Evolutionary conservation across 2,888 invertebrate species (phyloP).

Genomic region (Caenorhabditis sp.): DNA sequence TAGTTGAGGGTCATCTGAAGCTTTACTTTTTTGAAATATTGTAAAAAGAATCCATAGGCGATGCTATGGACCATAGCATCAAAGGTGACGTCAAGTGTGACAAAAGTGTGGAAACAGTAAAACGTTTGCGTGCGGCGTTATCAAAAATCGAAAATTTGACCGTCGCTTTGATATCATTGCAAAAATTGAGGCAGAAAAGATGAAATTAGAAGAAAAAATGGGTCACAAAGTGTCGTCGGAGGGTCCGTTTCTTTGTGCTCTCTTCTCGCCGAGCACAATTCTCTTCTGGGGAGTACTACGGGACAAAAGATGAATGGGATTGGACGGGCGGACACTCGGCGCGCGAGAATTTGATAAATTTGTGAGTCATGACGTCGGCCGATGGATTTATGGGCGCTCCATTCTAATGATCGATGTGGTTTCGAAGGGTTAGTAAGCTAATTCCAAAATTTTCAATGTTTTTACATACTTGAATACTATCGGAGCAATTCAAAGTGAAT

Average conservation of each 20-base stretch:
- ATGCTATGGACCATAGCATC: no score
- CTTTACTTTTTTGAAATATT: not conserved
- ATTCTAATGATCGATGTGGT: not conserved
- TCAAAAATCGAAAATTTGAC: no score
- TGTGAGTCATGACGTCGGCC: not conserved
- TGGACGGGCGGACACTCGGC: not conserved
- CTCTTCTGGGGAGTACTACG: not conserved
- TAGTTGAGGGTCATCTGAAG: slow-evolving; percentile 73
- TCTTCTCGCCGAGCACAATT: not conserved
- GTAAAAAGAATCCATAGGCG: not conserved
- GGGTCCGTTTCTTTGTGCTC: not conserved
- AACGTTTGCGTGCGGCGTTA: no score
- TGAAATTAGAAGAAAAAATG: not conserved
- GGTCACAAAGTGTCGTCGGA: not conserved
- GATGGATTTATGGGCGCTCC: no score
- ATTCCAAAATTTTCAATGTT: no score
- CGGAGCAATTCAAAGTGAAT: no score
- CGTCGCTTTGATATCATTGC: not conserved
- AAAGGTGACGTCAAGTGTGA: not conserved
- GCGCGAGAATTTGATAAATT: slow-evolving; percentile 17
- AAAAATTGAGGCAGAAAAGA: not conserved
- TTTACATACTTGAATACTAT: no score
- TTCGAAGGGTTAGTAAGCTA: not conserved
- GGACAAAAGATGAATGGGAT: slow-evolving; percentile 26
- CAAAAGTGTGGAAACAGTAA: no score